These are phyloP conservation scores for Dinomys branickii DNA, from an alignment of 2,113 vertebrate species.

Conservation along the genomic window DNA sequence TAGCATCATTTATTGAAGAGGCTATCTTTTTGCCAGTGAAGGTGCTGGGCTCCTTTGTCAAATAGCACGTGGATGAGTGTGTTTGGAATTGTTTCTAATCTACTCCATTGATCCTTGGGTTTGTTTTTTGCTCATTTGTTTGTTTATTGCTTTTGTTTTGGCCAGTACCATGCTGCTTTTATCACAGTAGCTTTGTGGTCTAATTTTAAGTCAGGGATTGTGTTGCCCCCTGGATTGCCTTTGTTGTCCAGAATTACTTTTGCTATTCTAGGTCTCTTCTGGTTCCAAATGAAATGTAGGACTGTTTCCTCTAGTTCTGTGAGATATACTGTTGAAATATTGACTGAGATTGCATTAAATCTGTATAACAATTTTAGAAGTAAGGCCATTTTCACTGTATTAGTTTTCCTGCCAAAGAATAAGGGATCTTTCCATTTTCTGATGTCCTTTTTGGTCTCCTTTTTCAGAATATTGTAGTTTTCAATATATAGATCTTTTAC, in stretches of 20 bases:
- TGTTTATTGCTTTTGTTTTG: neutral
- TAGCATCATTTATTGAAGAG: neutral
- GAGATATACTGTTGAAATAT: neutral
- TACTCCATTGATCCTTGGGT: neutral
- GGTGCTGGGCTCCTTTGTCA: neutral
- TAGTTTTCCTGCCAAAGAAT: neutral
- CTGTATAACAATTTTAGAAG: neutral
- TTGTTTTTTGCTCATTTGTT: neutral
- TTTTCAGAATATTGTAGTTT: neutral
- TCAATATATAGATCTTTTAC: neutral
- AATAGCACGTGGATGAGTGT: neutral
- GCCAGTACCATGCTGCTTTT: neutral
- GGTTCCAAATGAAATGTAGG: neutral
- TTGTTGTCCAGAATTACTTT: neutral
- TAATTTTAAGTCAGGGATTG: neutral
- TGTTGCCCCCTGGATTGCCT: neutral
- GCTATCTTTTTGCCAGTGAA: neutral
- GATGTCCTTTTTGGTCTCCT: neutral
- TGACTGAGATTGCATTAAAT: neutral
- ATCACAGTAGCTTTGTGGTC: neutral
- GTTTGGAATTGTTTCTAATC: neutral
- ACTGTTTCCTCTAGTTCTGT: neutral
- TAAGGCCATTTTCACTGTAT: neutral
- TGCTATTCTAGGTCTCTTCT: neutral
- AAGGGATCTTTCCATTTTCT: neutral